Conservation (phyloP, 2,113 vertebrate genomes). For the Pelecanoides urinatrix region DNA sequence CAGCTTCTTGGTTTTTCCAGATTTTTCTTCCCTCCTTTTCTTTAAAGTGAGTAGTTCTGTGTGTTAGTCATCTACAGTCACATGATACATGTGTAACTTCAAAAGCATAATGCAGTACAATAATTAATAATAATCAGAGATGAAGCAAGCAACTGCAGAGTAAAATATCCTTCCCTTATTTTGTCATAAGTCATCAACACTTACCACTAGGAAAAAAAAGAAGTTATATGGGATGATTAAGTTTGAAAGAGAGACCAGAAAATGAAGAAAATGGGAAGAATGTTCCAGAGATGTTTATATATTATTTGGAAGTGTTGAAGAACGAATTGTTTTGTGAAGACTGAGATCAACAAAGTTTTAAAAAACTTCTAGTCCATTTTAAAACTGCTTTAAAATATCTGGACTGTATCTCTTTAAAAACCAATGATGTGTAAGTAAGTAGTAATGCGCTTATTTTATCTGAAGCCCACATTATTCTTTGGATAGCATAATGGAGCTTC, state of each 20-base stretch:
- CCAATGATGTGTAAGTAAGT: not conserved
- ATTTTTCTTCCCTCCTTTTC: not conserved
- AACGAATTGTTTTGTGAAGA: not conserved
- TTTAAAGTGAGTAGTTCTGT: not conserved
- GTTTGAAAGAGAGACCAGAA: not conserved
- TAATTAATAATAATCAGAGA: not conserved
- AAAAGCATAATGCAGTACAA: not conserved
- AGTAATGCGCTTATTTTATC: not conserved
- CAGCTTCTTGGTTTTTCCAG: not conserved
- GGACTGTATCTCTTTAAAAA: constrained; percentile 4
- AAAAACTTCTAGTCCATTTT: not conserved
- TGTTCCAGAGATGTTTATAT: not conserved
- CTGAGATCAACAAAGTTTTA: not conserved
- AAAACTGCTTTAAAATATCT: not conserved
- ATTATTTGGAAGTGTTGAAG: not conserved
- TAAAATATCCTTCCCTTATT: not conserved
- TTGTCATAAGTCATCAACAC: not conserved
- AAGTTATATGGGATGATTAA: not conserved
- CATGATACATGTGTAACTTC: not conserved
- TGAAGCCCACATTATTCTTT: not conserved
- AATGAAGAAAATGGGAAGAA: not conserved
- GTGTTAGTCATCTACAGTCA: not conserved
- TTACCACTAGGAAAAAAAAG: not conserved
- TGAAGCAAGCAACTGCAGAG: not conserved
- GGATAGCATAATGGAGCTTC: not conserved